A percentile compares a stretch with the other conserved stretches of the same genome.
Evolutionary conservation across 2,888 invertebrate species (phyloP).

Genomic region (Paralinhomoeus sp.): DNA sequence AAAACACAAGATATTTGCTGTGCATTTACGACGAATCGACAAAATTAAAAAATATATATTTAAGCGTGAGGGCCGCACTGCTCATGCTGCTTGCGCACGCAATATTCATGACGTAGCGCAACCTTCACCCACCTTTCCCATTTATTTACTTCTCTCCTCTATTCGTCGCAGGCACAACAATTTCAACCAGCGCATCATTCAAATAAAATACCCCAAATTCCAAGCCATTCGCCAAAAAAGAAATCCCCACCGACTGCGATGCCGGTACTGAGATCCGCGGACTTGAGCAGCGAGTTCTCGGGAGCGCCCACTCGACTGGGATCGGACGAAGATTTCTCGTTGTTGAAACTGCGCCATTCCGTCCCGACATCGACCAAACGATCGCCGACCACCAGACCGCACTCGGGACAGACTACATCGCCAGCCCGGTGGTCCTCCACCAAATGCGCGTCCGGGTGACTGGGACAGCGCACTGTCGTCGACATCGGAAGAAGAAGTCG

Average conservation of each 20-base stretch:
- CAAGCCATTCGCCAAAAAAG: not conserved
- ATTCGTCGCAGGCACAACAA: no score
- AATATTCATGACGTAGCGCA: no score
- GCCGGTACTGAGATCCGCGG: conserved; percentile 84
- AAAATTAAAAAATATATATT: no score
- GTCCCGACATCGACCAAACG: conserved; percentile 90
- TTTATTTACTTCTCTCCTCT: no score
- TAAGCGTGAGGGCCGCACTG: no score
- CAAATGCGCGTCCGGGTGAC: conserved; percentile 80
- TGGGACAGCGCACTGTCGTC: conserved; percentile 49
- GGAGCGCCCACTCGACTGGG: conserved; percentile 98
- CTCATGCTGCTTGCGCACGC: no score
- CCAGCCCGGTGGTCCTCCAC: conserved; percentile 97
- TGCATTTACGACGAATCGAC: no score
- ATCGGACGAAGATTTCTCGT: conserved; percentile 84
- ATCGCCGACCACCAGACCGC: conserved; percentile 97
- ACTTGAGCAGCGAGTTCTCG: conserved; percentile 81
- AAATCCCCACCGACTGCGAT: conserved; percentile 38
- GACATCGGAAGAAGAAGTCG: no score
- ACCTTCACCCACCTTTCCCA: no score
- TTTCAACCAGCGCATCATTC: no score
- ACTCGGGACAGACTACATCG: conserved; percentile 94
- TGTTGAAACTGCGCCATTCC: conserved; percentile 98
- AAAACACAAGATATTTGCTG: no score
- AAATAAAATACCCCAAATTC: conserved; percentile 1